Percentiles rank a stretch among this genome's conserved stretches.
Conservation (phyloP, 2,888 invertebrate genomes). For the Drosophila prostipennis region DNA sequence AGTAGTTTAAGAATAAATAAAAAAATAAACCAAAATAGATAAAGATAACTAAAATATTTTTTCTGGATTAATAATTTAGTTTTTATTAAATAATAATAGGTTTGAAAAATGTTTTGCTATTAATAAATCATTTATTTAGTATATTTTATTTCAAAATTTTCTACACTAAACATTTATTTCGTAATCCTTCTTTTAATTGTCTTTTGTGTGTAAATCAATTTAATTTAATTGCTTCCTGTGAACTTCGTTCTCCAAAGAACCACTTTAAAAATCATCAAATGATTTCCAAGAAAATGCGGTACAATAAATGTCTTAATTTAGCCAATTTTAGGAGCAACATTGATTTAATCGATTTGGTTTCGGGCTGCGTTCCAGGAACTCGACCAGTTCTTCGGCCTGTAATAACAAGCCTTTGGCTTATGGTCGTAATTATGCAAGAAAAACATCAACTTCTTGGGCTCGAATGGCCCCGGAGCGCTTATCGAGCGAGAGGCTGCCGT, state of each 20-base stretch:
- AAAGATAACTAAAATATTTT: no score
- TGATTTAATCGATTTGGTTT: slow-evolving; percentile 35
- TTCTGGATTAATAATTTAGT: no score
- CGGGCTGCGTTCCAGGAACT: slow-evolving; percentile 17
- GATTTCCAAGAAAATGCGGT: not conserved
- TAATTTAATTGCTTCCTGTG: no score
- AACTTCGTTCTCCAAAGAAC: no score
- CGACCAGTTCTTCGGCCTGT: slow-evolving; percentile 50
- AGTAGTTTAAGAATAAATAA: not conserved
- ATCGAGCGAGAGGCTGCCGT: slow-evolving; percentile 46
- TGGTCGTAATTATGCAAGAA: slow-evolving; percentile 50
- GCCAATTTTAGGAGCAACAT: slow-evolving; percentile 4
- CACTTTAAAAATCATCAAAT: no score
- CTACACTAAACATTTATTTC: no score
- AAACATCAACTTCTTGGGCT: slow-evolving; percentile 55
- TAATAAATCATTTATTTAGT: no score
- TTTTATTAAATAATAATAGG: no score
- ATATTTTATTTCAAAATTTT: no score
- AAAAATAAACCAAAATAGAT: not conserved
- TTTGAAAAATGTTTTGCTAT: no score
- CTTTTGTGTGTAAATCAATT: no score
- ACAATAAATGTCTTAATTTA: slow-evolving; percentile 2
- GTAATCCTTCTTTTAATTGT: no score
- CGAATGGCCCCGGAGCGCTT: slow-evolving; percentile 47
- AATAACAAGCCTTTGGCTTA: slow-evolving; percentile 58